phyloP scores from a whole-genome alignment of 2,113 vertebrate genomes.

The Aleadryas rufinucha region DNA sequence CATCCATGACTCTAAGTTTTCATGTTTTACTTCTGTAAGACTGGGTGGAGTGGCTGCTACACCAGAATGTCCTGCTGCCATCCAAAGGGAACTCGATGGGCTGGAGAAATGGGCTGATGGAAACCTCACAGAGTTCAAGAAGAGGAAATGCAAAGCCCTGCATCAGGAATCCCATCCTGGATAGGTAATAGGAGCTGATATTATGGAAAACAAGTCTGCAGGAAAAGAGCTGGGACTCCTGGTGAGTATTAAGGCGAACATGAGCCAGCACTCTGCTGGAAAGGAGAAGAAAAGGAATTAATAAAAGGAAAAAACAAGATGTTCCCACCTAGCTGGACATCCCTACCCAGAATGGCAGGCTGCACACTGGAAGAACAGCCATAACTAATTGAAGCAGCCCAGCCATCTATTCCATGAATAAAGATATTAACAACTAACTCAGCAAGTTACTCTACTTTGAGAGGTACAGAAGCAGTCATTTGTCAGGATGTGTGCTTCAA shows the following conservation, averaged over 20 bases:
- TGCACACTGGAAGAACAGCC: background rate
- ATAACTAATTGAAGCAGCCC: background rate
- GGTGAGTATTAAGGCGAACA: fast-evolving
- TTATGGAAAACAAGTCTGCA: background rate
- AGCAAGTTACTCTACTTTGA: background rate
- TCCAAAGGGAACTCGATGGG: fast-evolving
- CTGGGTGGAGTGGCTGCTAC: background rate
- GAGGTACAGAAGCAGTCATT: background rate
- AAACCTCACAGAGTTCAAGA: background rate
- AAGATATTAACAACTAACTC: background rate
- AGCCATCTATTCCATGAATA: background rate
- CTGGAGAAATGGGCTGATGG: background rate
- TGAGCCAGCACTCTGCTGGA: background rate
- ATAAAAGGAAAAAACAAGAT: background rate
- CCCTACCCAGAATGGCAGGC: background rate
- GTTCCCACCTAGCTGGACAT: background rate
- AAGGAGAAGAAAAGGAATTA: background rate
- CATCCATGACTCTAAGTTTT: background rate
- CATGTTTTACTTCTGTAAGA: background rate
- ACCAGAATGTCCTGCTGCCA: background rate
- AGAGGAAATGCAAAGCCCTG: background rate
- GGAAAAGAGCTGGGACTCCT: background rate
- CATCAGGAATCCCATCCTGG: background rate
- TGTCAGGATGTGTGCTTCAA: background rate
- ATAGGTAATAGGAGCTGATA: background rate